Conservation (phyloP, 2,888 invertebrate genomes). For the Icerya purchasi region DNA sequence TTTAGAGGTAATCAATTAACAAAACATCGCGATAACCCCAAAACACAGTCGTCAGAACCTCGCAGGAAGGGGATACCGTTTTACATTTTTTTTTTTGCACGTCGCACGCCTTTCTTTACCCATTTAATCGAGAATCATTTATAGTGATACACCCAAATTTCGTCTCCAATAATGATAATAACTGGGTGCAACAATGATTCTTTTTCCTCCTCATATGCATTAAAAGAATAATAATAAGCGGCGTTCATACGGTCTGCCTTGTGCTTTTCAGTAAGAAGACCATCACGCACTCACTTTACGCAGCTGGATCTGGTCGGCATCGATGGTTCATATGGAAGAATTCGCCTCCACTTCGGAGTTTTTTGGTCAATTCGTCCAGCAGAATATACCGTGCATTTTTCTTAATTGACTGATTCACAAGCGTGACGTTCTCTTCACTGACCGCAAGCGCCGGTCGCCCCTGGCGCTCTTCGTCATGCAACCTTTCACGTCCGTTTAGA, state of each 20-base stretch:
- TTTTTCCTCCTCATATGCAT: constrained; percentile 9
- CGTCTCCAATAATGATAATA: constrained; percentile 15
- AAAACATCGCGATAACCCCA: constrained; percentile 13
- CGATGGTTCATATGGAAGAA: constrained; percentile 7
- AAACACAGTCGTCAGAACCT: constrained; percentile 14
- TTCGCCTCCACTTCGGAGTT: constrained; percentile 1
- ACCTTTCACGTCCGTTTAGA: background rate
- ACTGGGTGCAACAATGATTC: constrained; percentile 11
- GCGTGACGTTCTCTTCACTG: background rate
- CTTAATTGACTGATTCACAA: too few species aligned
- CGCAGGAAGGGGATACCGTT: constrained; percentile 6
- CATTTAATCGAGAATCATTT: constrained; percentile 14
- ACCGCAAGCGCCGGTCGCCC: too few species aligned
- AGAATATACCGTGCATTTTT: background rate
- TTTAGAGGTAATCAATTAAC: constrained; percentile 13
- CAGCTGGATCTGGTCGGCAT: constrained; percentile 8
- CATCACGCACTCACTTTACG: constrained; percentile 13
- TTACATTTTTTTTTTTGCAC: constrained; percentile 8
- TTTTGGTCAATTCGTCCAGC: background rate
- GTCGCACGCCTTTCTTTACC: constrained; percentile 6
- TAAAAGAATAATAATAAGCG: constrained; percentile 8
- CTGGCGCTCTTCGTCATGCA: constrained; percentile 7
- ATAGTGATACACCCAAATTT: constrained; percentile 16
- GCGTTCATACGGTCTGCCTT: constrained; percentile 8
- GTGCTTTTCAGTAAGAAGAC: constrained; percentile 12